These are phyloP conservation scores for Crenuchus spilurus DNA, from an alignment of 2,797 vertebrate genomes.

Conservation along the genomic window DNA sequence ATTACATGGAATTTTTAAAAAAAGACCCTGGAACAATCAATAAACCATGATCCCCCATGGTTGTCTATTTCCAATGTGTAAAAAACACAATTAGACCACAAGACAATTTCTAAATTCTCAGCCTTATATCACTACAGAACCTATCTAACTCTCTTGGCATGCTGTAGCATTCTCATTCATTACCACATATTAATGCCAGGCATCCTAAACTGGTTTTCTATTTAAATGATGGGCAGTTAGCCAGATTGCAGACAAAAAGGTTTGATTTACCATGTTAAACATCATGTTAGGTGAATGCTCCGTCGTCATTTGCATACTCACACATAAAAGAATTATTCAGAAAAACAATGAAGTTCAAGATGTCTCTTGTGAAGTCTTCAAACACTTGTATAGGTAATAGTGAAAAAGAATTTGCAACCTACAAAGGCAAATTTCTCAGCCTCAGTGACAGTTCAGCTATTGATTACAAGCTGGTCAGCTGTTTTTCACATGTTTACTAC, in stretches of 20 bases:
- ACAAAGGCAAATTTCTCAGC: not conserved
- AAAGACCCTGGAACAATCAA: no score
- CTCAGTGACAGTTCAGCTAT: not conserved
- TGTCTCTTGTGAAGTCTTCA: not conserved
- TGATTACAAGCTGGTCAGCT: not conserved
- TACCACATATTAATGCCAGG: not conserved
- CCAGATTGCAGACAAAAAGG: not conserved
- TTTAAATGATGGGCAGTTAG: not conserved
- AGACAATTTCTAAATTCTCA: not conserved
- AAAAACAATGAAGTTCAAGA: not conserved
- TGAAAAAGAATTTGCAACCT: no score
- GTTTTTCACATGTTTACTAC: not conserved
- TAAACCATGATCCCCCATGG: no score
- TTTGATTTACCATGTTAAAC: not conserved
- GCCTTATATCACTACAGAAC: conserved; percentile 7
- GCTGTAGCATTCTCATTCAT: not conserved
- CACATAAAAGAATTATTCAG: not conserved
- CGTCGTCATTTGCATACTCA: not conserved
- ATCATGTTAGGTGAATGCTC: not conserved
- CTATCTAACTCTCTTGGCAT: not conserved
- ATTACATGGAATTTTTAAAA: no score
- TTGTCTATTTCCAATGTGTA: no score
- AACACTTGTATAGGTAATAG: not conserved
- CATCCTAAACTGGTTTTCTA: not conserved
- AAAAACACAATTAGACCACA: no score